A percentile compares a stretch with the other conserved stretches of the same genome.
These are phyloP conservation scores for Tupiocoris notatus DNA, from an alignment of 2,888 invertebrate species.

Conservation along the genomic window DNA sequence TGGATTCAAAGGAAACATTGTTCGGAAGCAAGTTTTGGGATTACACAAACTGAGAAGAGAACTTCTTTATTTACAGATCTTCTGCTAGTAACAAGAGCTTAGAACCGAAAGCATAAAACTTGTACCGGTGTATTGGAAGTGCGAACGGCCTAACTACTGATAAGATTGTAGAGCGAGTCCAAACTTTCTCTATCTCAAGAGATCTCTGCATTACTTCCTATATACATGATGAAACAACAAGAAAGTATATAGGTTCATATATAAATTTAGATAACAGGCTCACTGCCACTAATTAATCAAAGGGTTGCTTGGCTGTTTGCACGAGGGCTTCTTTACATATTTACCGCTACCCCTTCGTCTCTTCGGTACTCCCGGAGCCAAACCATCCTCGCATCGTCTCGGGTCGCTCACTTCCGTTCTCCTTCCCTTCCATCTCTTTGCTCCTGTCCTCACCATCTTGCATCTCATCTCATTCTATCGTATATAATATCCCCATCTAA, in stretches of 20 bases:
- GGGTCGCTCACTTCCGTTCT: not conserved
- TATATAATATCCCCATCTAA: not conserved
- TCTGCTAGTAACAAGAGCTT: too few relatives aligned
- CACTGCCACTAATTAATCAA: constrained; percentile 39
- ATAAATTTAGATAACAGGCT: constrained; percentile 39
- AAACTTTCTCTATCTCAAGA: not conserved
- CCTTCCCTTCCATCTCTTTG: not conserved
- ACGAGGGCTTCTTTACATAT: constrained; percentile 36
- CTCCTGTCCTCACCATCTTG: not conserved
- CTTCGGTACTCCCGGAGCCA: too few relatives aligned
- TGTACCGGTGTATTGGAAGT: not conserved
- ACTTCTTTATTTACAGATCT: too few relatives aligned
- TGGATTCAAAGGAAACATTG: too few relatives aligned
- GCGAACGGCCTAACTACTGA: not conserved
- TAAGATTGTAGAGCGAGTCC: not conserved
- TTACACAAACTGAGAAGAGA: too few relatives aligned
- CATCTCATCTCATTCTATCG: not conserved
- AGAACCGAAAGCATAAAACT: too few relatives aligned
- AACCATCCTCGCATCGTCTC: not conserved
- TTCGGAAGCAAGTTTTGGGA: too few relatives aligned
- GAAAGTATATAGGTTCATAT: constrained; percentile 6
- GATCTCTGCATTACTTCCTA: not conserved
- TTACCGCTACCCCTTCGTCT: constrained; percentile 25
- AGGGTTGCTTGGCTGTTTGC: constrained; percentile 30
- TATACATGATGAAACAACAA: not conserved